These are phyloP conservation scores for Pyralis farinalis DNA, from an alignment of 2,888 invertebrate genomes.

Conservation along the genomic window DNA sequence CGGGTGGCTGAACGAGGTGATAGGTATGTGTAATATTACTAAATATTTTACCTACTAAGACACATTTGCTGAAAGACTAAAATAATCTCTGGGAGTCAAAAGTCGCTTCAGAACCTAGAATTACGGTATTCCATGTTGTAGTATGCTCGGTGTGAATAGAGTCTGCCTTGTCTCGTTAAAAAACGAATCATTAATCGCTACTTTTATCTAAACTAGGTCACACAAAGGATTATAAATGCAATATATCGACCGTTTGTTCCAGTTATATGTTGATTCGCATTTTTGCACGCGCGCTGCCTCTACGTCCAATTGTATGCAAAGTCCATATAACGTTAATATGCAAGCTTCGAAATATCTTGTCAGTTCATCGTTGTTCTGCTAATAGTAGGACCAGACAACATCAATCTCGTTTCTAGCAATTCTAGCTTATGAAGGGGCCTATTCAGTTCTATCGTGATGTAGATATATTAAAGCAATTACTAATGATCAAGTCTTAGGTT, in stretches of 20 bases:
- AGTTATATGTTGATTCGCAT: conserved; percentile 34
- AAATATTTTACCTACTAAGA: neutral
- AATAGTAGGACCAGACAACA: neutral
- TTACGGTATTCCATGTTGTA: no score
- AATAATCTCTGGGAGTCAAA: no score
- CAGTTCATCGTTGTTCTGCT: neutral
- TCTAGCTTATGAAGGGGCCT: neutral
- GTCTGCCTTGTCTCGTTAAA: no score
- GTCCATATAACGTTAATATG: conserved; percentile 16
- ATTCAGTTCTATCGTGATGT: neutral
- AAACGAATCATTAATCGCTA: no score
- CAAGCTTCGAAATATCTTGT: neutral
- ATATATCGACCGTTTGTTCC: conserved; percentile 23
- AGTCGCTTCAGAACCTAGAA: no score
- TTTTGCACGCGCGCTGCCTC: conserved; percentile 54
- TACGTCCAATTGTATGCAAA: conserved; percentile 60
- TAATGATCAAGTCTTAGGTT: no score
- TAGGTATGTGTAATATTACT: conserved; percentile 56
- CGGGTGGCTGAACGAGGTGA: conserved; percentile 68
- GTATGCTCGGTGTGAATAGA: no score
- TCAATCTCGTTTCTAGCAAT: neutral
- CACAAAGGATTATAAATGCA: conserved; percentile 30
- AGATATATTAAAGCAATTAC: no score
- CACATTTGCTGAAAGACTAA: no score
- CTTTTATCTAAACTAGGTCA: conserved; percentile 20